Base-by-base conservation (phyloP, 2,888 invertebrate species). In the Lapara coniferarum region DNA sequence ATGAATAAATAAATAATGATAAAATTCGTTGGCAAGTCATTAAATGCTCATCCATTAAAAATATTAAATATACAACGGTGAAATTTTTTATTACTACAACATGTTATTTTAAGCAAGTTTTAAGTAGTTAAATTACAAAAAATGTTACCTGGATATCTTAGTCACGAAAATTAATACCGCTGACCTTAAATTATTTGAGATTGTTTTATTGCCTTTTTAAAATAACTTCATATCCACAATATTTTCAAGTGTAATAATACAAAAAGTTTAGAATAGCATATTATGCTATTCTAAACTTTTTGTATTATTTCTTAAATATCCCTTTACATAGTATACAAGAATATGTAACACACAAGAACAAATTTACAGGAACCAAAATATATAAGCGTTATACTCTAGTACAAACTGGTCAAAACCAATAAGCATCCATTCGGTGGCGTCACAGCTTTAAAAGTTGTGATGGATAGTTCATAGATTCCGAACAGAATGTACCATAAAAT, bases 1-100 rank as follows among this genome's bases (percentile, higher is more conserved):
- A 77, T 79, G 66, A 75, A 72, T 74, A 76, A 70, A 71, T 74
- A 72, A 66, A 44, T 59, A 59, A 59, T n/a, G 19, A 63, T 57
- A 71, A 49, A 66, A 69, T 66, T 44, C 51, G 63, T 63, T 71
- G 74, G 73, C 73, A 77, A 77, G 73, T 74, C 66, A 59, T 59
- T 74, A 78, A 78, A 78, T 77, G 77, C 74, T 74, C 71, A 51
- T 72, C 67, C 67, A 46, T 58, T 30, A 37, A 30, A 25, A 55
- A 67, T 66, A 66, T 53, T 53, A 59, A 66, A 66, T 49, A 46
- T 69, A 66, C 37, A 57, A 51, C 16, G 46, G 25, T 5, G 46
- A 44, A 67, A 7, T 3, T 4, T 16, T 58, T 53, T 12, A 19
- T 63, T 16, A 63, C 46, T 13, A 49, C 49, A 63, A 16, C 12